Evolutionary conservation across 2,113 vertebrate species (phyloP), one percentile per base, ranked within the genome.

Genomic region (Lanius collurio): DNA sequence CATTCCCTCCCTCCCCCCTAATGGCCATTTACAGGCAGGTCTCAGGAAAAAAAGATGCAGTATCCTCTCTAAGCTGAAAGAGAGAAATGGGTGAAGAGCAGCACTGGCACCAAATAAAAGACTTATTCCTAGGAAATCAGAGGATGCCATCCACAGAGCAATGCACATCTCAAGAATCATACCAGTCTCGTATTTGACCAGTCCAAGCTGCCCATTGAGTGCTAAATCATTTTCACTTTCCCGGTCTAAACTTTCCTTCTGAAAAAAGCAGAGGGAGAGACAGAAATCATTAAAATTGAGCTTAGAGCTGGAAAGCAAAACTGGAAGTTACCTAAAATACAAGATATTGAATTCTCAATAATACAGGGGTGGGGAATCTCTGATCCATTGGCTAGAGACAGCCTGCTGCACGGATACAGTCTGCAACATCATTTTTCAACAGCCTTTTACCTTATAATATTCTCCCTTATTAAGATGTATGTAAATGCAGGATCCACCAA

Each of bases 11-110:
- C 91, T 93, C 71, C 83, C 83, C 89, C 78, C 79, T 85, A 87
- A 80, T 11, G 95, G 94, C 91, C 96, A 97, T 97, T 97, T 98
- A 98, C 96, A 98, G 90, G 96, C 96, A 98, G 96, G 69, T 93
- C 87, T 97, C 93, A 91, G 87, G 92, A 95, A 83, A 97, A 87
- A 97, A 97, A 97, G 46, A 97, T 97, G 96, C 94, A 96, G 96
- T 98, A 97, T 93, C 92, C 95, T 97, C 95, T 96, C 92, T 96
- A 87, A 97, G 95, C 15, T 91, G 87, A 96, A 94, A 96, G 78
- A 93, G 65, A 82, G 70, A 95, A 86, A 86, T 83, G 80, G 5
- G 31, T 83, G 37, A 89, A 91, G 41, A 95, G 70, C 81, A 89
- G 91, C 69, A 90, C 56, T 64, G 67, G 53, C n/a, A 78, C n/a